phyloP scores from a whole-genome alignment of 2,797 vertebrate genomes.

The Hemitrygon akajei region DNA sequence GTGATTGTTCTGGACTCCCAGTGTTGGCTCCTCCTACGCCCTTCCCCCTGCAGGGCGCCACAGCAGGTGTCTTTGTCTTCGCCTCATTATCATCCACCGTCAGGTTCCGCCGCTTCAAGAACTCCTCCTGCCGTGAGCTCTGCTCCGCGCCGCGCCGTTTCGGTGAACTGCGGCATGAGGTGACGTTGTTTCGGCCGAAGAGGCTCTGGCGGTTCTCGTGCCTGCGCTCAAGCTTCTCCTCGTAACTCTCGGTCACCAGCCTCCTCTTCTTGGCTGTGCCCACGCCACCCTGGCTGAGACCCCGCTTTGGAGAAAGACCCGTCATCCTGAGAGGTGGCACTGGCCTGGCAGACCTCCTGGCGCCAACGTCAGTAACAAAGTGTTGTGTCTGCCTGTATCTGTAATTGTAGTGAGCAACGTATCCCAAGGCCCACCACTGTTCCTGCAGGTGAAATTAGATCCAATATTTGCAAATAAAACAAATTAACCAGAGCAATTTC shows the following conservation, averaged over 20 bases:
- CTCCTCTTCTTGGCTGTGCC: constrained; percentile 21
- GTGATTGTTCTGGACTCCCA: too few relatives aligned
- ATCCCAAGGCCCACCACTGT: not conserved
- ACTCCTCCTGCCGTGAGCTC: constrained; percentile 53
- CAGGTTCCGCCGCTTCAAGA: constrained; percentile 57
- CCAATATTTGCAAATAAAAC: not conserved
- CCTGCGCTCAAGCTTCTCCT: constrained; percentile 56
- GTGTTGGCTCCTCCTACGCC: too few relatives aligned
- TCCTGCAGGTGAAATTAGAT: not conserved
- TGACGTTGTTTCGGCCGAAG: constrained; percentile 46
- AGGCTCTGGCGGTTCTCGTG: constrained; percentile 51
- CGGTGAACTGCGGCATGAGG: constrained; percentile 43
- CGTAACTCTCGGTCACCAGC: constrained; percentile 51
- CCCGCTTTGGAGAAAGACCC: not conserved
- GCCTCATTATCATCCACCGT: constrained; percentile 36
- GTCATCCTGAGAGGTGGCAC: not conserved
- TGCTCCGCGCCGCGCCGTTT: constrained; percentile 36
- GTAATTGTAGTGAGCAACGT: not conserved
- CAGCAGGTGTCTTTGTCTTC: constrained; percentile 17
- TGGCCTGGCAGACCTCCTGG: constrained; percentile 39
- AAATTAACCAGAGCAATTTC: not conserved
- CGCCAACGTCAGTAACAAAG: not conserved
- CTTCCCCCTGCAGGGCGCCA: not conserved
- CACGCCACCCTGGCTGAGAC: not conserved
- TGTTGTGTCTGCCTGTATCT: not conserved